phyloP scores from a whole-genome alignment of 1,140 invertebrate genomes.

The Telenomus remus region DNA sequence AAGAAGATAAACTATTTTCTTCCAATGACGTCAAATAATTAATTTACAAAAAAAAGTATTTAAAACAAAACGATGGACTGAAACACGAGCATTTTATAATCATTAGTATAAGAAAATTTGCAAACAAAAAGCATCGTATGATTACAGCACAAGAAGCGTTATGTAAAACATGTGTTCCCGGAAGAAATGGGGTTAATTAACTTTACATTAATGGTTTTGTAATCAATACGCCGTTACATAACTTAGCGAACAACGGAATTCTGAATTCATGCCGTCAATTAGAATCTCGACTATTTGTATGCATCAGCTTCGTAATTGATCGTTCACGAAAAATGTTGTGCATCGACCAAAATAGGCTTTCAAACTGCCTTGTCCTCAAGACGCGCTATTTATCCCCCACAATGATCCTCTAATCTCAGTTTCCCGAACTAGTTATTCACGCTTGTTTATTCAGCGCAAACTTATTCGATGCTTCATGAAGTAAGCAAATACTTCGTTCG shows the following conservation, averaged over 20 bases:
- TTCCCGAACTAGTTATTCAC: slow-evolving; percentile 16
- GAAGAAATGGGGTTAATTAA: slow-evolving; percentile 46
- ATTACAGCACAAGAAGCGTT: slow-evolving; percentile 17
- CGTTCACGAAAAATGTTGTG: slow-evolving; percentile 4
- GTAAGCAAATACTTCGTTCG: no score
- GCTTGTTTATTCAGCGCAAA: slow-evolving; percentile 18
- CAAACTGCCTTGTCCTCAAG: slow-evolving; percentile 1
- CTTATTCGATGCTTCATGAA: slow-evolving; percentile 6
- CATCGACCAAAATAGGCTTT: slow-evolving; percentile 13
- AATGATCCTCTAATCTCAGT: neutral
- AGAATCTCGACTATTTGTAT: slow-evolving; percentile 18
- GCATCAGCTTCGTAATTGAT: slow-evolving; percentile 17
- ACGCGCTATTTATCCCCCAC: slow-evolving; percentile 13
- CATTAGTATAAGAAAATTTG: slow-evolving; percentile 2
- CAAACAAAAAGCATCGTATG: slow-evolving; percentile 6
- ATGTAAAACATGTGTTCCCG: slow-evolving; percentile 16
- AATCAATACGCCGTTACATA: slow-evolving; percentile 37
- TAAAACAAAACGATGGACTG: neutral
- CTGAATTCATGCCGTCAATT: slow-evolving; percentile 25
- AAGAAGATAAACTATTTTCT: neutral
- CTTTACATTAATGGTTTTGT: slow-evolving; percentile 24
- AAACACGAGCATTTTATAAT: no score
- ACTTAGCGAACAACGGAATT: slow-evolving; percentile 22
- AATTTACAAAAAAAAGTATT: neutral
- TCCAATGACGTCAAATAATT: neutral